These are phyloP conservation scores for Idaea dimidiata DNA, from an alignment of 2,888 invertebrate species.

Conservation along the genomic window DNA sequence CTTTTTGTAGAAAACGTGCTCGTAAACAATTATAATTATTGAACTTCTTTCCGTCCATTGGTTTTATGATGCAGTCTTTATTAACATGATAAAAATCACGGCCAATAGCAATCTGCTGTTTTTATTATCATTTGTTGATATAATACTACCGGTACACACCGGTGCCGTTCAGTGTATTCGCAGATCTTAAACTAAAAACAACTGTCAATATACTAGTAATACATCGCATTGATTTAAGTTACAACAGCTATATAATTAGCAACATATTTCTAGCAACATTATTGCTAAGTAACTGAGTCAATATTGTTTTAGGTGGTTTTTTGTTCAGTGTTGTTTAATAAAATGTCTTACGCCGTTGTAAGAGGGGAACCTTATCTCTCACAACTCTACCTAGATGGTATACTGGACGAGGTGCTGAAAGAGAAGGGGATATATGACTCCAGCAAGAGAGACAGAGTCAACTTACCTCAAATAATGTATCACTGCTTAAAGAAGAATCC, in stretches of 20 bases:
- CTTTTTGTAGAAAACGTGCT: too few relatives aligned
- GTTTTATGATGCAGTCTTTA: too few relatives aligned
- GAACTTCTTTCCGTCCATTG: too few relatives aligned
- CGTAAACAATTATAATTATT: too few relatives aligned
- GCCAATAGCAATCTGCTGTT: too few relatives aligned
- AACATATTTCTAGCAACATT: background rate
- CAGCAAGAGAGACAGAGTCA: conserved; percentile 22
- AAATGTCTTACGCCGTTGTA: conserved; percentile 43
- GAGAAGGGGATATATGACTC: conserved; percentile 15
- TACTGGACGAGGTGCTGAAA: conserved; percentile 37
- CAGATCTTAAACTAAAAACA: background rate
- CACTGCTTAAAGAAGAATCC: conserved; percentile 38
- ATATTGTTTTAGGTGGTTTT: background rate
- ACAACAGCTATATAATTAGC: background rate
- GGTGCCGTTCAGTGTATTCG: background rate
- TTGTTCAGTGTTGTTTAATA: background rate
- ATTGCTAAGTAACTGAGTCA: background rate
- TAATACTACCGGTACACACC: too few relatives aligned
- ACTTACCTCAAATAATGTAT: conserved; percentile 36
- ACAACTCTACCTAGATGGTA: conserved; percentile 42
- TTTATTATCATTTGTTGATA: too few relatives aligned
- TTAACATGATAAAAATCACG: too few relatives aligned
- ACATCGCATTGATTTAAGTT: background rate
- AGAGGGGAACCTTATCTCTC: conserved; percentile 39
- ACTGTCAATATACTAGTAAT: background rate